These are phyloP conservation scores for Corella eumyota DNA, from an alignment of 23 tunicate species.

Conservation along the genomic window DNA sequence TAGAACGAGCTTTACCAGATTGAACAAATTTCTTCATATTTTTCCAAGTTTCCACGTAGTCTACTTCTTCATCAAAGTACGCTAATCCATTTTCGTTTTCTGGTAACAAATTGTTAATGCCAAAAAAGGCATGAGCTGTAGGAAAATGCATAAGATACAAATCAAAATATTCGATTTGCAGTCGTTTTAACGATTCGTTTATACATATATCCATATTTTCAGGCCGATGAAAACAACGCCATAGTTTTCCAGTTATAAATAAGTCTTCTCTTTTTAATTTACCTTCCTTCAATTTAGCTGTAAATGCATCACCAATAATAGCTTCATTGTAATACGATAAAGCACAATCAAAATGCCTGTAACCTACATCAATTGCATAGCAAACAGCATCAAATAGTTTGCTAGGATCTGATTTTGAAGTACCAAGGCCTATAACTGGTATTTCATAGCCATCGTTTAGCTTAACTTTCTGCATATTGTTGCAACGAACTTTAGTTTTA, in stretches of 20 bases:
- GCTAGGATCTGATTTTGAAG: conserved; percentile 20
- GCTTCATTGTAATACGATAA: conserved; percentile 55
- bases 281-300: conserved; percentile 52
- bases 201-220: conserved; percentile 14
- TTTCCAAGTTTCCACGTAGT: conserved; percentile 26
- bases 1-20: conserved; percentile 7
- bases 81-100: neutral
- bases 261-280: conserved; percentile 60
- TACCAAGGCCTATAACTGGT: conserved; percentile 23
- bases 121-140: neutral
- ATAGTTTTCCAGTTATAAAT: conserved; percentile 47
- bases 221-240: conserved; percentile 30
- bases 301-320: conserved; percentile 50
- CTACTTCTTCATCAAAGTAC: conserved; percentile 1
- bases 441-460: conserved; percentile 12
- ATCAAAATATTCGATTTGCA: conserved; percentile 21
- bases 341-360: conserved; percentile 73
- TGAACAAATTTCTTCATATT: conserved; percentile 9
- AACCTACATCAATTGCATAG: conserved; percentile 59
- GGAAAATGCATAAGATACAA: conserved; percentile 42
- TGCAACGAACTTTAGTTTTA: no score
- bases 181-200: conserved; percentile 1
- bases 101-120: neutral
- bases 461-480: neutral
- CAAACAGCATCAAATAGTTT: conserved; percentile 28